Percentiles rank a stretch among this genome's conserved stretches.
These are phyloP conservation scores for Baccha elongata DNA, from an alignment of 2,888 invertebrate genomes.

Conservation along the genomic window DNA sequence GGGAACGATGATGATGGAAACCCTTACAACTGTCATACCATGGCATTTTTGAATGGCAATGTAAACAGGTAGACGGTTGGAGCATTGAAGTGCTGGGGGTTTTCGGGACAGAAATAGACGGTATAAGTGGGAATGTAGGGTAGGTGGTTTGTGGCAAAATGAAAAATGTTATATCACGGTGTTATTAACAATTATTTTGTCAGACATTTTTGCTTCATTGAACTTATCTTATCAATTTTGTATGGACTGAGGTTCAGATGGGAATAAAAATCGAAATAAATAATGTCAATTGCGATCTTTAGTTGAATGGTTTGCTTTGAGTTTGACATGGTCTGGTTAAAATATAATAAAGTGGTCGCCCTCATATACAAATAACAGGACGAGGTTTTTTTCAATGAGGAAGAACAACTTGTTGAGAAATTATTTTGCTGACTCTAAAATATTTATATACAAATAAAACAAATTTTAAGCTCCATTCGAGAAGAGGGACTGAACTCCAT, in stretches of 20 bases:
- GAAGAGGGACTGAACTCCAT: no score
- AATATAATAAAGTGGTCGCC: no score
- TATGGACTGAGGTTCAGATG: background rate
- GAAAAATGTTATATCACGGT: constrained; percentile 23
- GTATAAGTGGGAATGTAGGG: background rate
- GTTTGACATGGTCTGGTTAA: no score
- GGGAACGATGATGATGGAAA: constrained; percentile 29
- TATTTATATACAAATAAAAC: no score
- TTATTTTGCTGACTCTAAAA: no score
- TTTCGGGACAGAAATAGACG: background rate
- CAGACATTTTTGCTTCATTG: constrained; percentile 42
- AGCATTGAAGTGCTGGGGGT: background rate
- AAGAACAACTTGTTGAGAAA: no score
- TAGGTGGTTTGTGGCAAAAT: background rate
- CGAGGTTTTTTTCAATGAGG: no score
- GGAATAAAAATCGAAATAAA: background rate
- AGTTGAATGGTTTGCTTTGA: no score
- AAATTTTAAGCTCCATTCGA: no score
- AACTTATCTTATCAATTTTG: constrained; percentile 7
- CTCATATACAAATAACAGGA: no score
- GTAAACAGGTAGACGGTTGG: constrained; percentile 54
- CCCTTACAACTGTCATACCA: constrained; percentile 27
- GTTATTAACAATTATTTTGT: constrained; percentile 59
- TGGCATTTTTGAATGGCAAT: constrained; percentile 50
- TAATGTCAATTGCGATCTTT: background rate